These are phyloP conservation scores for Apis dorsata DNA, from an alignment of 1,140 invertebrate genomes.

Conservation along the genomic window DNA sequence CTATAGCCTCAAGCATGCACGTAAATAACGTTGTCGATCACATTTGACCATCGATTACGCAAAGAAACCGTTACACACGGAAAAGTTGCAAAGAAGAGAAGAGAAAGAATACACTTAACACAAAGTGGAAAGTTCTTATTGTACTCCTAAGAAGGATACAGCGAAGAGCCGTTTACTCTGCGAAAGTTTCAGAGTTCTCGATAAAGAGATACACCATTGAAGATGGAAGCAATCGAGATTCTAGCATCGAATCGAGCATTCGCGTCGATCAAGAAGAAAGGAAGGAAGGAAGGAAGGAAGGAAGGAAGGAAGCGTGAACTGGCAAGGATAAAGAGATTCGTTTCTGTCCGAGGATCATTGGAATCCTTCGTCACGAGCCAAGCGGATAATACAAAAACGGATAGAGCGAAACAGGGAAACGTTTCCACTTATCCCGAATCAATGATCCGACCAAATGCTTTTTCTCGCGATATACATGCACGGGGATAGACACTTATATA, in stretches of 20 bases:
- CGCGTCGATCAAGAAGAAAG: not conserved
- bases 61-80: too few relatives aligned
- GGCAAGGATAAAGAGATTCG: slow-evolving; percentile 29
- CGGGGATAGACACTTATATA: not conserved
- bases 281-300: not conserved
- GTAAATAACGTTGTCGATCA: too few relatives aligned
- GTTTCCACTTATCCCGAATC: slow-evolving; percentile 18
- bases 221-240: not conserved
- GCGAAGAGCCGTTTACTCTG: not conserved
- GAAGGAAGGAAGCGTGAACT: not conserved
- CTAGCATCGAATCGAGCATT: not conserved
- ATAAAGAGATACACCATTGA: not conserved
- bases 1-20: too few relatives aligned
- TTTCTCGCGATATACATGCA: not conserved
- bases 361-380: not conserved
- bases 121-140: too few relatives aligned
- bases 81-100: too few relatives aligned
- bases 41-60: too few relatives aligned
- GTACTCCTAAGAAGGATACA: too few relatives aligned
- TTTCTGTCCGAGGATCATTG: not conserved
- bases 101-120: too few relatives aligned
- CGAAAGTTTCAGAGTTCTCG: not conserved
- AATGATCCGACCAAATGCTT: slow-evolving; percentile 2
- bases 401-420: slow-evolving; percentile 6
- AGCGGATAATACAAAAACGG: slow-evolving; percentile 23